Conservation (phyloP, 2,888 invertebrate species). For the Hydriomena furcata region DNA sequence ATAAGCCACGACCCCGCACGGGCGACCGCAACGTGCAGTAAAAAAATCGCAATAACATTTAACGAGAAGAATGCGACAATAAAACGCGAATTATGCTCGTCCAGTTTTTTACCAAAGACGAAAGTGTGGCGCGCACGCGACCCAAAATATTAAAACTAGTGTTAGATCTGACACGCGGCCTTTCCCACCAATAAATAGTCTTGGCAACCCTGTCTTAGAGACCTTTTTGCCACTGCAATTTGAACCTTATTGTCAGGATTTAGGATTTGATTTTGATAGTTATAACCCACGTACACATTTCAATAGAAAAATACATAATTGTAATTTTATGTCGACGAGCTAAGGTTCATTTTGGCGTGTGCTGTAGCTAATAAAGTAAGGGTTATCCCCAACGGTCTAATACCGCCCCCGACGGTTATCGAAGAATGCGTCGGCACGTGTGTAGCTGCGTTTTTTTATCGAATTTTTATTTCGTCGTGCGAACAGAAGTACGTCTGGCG, state of each 20-base stretch:
- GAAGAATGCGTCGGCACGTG: constrained; percentile 80
- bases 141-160: constrained; percentile 82
- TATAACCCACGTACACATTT: background rate
- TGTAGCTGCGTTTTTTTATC: constrained; percentile 72
- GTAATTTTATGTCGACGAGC: constrained; percentile 4
- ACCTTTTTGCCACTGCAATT: constrained; percentile 32
- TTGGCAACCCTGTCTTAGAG: constrained; percentile 64
- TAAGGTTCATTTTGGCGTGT: constrained; percentile 42
- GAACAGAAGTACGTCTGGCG: constrained; percentile 76
- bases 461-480: constrained; percentile 74
- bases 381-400: constrained; percentile 72
- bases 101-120: constrained; percentile 80
- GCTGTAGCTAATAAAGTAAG: constrained; percentile 55
- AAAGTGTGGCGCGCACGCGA: constrained; percentile 71
- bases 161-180: constrained; percentile 82
- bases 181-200: constrained; percentile 82
- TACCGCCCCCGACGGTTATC: constrained; percentile 82
- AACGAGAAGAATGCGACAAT: constrained; percentile 77
- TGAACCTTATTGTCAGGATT: constrained; percentile 21
- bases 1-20: constrained; percentile 44
- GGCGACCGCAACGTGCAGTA: constrained; percentile 65
- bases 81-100: constrained; percentile 78
- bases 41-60: constrained; percentile 70
- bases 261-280: constrained; percentile 32
- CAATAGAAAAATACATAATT: constrained; percentile 28